Percentiles rank a stretch among this genome's conserved stretches.
Conservation (phyloP, 2,113 vertebrate species). For the Thermophis baileyi region DNA sequence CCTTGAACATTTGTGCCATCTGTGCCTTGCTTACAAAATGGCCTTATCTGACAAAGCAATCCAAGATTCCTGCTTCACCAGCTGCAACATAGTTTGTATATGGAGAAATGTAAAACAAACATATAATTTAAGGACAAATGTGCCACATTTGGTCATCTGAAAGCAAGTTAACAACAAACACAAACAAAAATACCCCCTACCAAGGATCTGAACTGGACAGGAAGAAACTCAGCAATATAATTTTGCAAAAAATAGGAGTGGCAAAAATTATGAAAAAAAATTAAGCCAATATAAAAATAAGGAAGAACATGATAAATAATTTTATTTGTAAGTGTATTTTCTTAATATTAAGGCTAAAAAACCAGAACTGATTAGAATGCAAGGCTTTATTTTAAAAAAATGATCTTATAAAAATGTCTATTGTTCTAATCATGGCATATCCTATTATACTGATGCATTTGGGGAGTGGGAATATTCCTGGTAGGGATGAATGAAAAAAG, state of each 20-base stretch:
- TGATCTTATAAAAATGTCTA: slow-evolving; percentile 52
- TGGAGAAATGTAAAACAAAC: background rate
- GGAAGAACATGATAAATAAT: slow-evolving; percentile 69
- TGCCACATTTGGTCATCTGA: background rate
- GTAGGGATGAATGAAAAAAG: too few relatives aligned
- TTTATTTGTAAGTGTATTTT: slow-evolving; percentile 58
- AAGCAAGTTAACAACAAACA: background rate
- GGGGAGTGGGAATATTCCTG: too few relatives aligned
- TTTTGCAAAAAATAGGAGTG: slow-evolving; percentile 21
- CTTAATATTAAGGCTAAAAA: slow-evolving; percentile 59
- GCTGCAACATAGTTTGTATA: background rate
- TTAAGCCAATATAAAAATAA: slow-evolving; percentile 64
- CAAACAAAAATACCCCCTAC: background rate
- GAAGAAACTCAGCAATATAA: background rate
- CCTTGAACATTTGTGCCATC: background rate
- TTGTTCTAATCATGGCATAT: background rate
- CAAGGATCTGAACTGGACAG: background rate
- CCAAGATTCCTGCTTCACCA: background rate
- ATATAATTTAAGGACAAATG: background rate
- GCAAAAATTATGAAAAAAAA: slow-evolving; percentile 60
- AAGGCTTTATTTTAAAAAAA: slow-evolving; percentile 55
- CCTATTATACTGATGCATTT: too few relatives aligned
- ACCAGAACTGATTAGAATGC: slow-evolving; percentile 51
- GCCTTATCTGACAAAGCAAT: background rate
- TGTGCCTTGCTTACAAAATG: background rate